Percentiles rank a stretch among this genome's conserved stretches.
Evolutionary conservation across 1,140 invertebrate genomes (phyloP).

Genomic region (Bombus sibiricus): DNA sequence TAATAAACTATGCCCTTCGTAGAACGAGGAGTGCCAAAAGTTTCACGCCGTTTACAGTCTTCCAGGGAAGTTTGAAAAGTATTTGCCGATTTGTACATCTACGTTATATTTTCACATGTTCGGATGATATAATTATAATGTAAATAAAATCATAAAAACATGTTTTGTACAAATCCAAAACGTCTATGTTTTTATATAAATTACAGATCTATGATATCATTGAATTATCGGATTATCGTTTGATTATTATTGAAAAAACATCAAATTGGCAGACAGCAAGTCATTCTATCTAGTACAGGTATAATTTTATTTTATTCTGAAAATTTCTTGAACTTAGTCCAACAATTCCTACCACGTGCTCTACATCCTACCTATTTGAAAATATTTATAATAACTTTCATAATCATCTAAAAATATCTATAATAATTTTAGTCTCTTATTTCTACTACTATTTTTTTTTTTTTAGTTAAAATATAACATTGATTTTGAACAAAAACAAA

Average conservation of each 20-base stretch:
- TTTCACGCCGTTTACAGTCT: constrained; percentile 15
- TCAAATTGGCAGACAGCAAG: not conserved
- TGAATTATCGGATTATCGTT: not conserved
- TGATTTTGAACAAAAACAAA: not conserved
- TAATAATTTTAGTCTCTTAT: not conserved
- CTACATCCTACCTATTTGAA: not conserved
- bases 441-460: not conserved
- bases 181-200: not conserved
- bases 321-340: not conserved
- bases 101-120: constrained; percentile 11
- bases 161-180: not conserved
- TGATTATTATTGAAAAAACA: not conserved
- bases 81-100: not conserved
- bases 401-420: too few relatives aligned
- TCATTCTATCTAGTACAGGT: not conserved
- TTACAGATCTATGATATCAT: not conserved
- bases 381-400: not conserved
- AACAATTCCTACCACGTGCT: too few relatives aligned
- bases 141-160: constrained; percentile 15
- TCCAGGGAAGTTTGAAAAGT: not conserved
- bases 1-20: constrained; percentile 88
- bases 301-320: not conserved
- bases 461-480: not conserved
- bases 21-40: constrained; percentile 62
- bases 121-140: not conserved